Conservation (phyloP, 2,888 invertebrate species). For the Pachycephus smyrnensis region DNA sequence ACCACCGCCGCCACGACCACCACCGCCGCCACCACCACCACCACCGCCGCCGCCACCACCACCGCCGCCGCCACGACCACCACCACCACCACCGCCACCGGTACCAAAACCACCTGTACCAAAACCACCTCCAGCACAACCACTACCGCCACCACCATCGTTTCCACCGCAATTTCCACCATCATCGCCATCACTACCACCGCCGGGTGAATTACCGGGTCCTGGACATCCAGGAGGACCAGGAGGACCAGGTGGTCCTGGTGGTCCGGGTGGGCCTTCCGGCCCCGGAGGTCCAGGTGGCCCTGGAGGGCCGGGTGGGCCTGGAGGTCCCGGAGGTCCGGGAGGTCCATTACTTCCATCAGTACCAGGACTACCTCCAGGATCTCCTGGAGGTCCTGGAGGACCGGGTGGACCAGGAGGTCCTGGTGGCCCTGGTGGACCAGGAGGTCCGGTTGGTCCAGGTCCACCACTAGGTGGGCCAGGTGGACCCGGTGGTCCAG, state of each 20-base stretch:
- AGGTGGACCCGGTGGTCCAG: slow-evolving; percentile 39
- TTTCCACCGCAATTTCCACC: slow-evolving; percentile 33
- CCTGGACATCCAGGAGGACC: slow-evolving; percentile 26
- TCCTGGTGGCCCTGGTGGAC: slow-evolving; percentile 35
- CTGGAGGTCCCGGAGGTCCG: slow-evolving; percentile 38
- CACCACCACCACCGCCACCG: slow-evolving; percentile 42
- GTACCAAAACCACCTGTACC: slow-evolving; percentile 68
- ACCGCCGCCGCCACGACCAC: slow-evolving; percentile 27
- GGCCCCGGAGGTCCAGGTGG: slow-evolving; percentile 59
- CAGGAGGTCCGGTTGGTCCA: slow-evolving; percentile 60
- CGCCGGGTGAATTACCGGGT: slow-evolving; percentile 29
- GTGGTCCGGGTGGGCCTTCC: slow-evolving; percentile 37
- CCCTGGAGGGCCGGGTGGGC: slow-evolving; percentile 31
- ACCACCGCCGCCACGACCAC: slow-evolving; percentile 47
- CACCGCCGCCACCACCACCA: slow-evolving; percentile 42
- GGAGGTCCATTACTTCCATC: slow-evolving; percentile 29
- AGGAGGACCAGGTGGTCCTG: slow-evolving; percentile 53
- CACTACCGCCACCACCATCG: slow-evolving; percentile 41
- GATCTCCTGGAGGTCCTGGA: slow-evolving; percentile 42
- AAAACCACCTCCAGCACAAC: slow-evolving; percentile 56
- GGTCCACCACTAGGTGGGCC: slow-evolving; percentile 31
- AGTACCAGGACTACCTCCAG: slow-evolving; percentile 11
- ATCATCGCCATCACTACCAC: slow-evolving; percentile 42
- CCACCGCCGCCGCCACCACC: slow-evolving; percentile 43
- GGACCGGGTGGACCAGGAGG: slow-evolving; percentile 60